These are phyloP conservation scores for Rosalia funebris DNA, from an alignment of 2,888 invertebrate species.

Conservation along the genomic window DNA sequence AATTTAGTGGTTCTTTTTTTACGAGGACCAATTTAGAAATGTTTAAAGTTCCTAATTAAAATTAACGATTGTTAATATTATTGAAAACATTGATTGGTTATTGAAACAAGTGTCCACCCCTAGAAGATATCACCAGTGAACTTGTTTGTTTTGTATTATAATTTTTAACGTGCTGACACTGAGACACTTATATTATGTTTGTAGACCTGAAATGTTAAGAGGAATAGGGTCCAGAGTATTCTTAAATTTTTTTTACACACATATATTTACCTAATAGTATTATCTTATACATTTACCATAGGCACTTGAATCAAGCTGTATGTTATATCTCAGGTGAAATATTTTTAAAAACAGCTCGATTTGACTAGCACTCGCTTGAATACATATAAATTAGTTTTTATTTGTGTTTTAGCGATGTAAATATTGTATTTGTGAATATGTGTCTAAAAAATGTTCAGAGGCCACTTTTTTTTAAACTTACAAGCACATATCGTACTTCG, in stretches of 20 bases:
- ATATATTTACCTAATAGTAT: constrained; percentile 47
- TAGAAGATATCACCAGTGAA: constrained; percentile 24
- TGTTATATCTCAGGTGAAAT: constrained; percentile 48
- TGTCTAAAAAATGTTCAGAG: constrained; percentile 42
- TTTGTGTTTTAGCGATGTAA: constrained; percentile 14
- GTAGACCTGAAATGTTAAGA: constrained; percentile 49
- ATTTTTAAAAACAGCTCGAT: constrained; percentile 41
- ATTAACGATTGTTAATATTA: constrained; percentile 51
- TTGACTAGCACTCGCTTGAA: constrained; percentile 30
- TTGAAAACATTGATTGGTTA: constrained; percentile 36
- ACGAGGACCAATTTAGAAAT: constrained; percentile 62
- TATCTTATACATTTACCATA: constrained; percentile 27
- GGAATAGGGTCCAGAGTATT: constrained; percentile 58
- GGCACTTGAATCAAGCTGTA: constrained; percentile 22
- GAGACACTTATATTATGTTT: constrained; percentile 44
- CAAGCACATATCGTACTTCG: constrained; percentile 56
- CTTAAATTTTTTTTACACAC: constrained; percentile 47
- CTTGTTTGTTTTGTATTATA: constrained; percentile 33
- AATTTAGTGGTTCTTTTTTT: constrained; percentile 53
- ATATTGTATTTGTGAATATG: constrained; percentile 37
- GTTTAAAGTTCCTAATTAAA: constrained; percentile 61
- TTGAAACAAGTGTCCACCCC: constrained; percentile 28
- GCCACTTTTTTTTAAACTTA: constrained; percentile 37
- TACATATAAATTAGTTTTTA: constrained; percentile 4
- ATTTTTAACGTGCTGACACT: constrained; percentile 41